Conservation (phyloP, 2,888 invertebrate species). For the Drosophila putrida region DNA sequence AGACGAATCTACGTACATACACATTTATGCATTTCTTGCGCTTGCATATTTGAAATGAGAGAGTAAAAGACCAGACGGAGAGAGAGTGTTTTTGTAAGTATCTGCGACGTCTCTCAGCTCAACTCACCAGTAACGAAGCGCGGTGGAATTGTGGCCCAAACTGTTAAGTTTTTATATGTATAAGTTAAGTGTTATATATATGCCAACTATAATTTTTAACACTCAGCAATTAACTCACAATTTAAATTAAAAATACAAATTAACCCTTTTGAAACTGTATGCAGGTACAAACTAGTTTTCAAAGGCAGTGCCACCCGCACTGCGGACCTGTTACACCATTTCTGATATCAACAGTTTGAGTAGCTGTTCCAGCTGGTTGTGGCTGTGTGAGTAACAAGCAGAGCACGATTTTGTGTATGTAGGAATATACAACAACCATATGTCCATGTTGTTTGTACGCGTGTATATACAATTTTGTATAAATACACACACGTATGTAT, state of each 20-base stretch:
- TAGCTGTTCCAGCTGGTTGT: slow-evolving; percentile 61
- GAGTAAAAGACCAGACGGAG: slow-evolving; percentile 31
- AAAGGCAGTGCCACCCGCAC: slow-evolving; percentile 4
- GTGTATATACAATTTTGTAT: slow-evolving; percentile 18
- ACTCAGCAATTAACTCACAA: background rate
- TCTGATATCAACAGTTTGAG: slow-evolving; percentile 69
- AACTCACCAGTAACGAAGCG: slow-evolving; percentile 41
- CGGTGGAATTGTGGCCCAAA: slow-evolving; percentile 29
- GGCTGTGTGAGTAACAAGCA: slow-evolving; percentile 27
- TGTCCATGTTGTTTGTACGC: slow-evolving; percentile 42
- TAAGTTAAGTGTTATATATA: background rate
- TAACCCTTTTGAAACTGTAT: background rate
- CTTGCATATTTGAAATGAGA: slow-evolving; percentile 35
- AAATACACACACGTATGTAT: slow-evolving; percentile 16
- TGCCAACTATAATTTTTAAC: background rate
- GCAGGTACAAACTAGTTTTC: too few relatives aligned
- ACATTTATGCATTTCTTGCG: slow-evolving; percentile 28
- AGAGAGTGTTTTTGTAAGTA: slow-evolving; percentile 20
- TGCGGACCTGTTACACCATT: slow-evolving; percentile 53
- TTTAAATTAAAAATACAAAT: background rate
- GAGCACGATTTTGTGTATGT: slow-evolving; percentile 32
- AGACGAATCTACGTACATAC: slow-evolving; percentile 17
- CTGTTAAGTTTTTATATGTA: background rate
- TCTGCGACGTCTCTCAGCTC: slow-evolving; percentile 44
- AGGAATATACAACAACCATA: slow-evolving; percentile 14